Evolutionary conservation across 2,888 invertebrate genomes (phyloP).

Genomic region (Heliconius sara): DNA sequence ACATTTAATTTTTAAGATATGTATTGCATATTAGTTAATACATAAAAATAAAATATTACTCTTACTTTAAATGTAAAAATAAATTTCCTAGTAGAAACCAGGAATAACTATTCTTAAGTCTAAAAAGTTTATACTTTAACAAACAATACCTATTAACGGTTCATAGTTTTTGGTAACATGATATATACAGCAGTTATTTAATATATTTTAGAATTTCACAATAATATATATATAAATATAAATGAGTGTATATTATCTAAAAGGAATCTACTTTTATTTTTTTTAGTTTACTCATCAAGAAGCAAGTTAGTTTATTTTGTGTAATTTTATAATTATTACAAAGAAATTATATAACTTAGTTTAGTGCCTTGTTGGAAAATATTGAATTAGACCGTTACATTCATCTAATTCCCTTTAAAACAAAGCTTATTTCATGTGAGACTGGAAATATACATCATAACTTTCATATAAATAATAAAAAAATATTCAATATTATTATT

Average conservation of each 20-base stretch:
- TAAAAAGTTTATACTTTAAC: conserved; percentile 75
- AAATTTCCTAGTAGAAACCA: conserved; percentile 73
- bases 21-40: conserved; percentile 81
- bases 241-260: background rate
- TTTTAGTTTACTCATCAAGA: background rate
- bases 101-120: conserved; percentile 80
- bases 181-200: conserved; percentile 62
- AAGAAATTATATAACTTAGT: background rate
- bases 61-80: conserved; percentile 80
- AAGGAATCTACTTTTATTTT: background rate
- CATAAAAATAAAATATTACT: conserved; percentile 80
- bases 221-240: background rate
- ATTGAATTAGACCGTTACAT: background rate
- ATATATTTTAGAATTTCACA: conserved; percentile 16
- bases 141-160: conserved; percentile 61
- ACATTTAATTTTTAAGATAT: conserved; percentile 66
- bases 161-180: conserved; percentile 76
- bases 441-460: background rate
- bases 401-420: background rate
- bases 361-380: background rate
- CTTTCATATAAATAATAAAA: background rate
- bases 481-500: background rate
- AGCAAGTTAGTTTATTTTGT: background rate
- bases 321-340: background rate
- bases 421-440: background rate